Base-by-base conservation (phyloP, 2,797 vertebrate genomes). In the Ctenopoma kingsleyae region DNA sequence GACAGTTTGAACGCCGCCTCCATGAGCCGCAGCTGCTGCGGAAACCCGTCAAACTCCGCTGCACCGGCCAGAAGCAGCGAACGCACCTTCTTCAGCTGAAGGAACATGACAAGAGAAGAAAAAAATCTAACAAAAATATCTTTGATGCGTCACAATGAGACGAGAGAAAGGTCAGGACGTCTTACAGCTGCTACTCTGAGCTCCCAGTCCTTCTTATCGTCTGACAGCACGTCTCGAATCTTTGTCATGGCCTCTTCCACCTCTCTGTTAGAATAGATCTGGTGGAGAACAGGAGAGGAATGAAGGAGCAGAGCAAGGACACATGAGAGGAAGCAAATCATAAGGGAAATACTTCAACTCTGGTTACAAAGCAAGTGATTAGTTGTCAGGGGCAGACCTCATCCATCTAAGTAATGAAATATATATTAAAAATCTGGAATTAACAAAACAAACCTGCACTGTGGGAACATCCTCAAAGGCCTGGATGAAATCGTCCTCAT, bases 181-280 rank as follows among this genome's bases (percentile, higher is more conserved):
- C 96, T 97, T 91, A 99, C 98, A 11, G 98, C 97, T 0, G 86
- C 91, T 72, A 98, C 96, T 83, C 98, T 86, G 71, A 98, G 97
- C 67, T 99, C 98, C 98, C 98, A 99, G 87, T 99, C 98, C 4
- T 95, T 95, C 79, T 99, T 99, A 80, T 99, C 97, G 56, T 99
- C 96, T 0, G 97, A 97, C 0, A 99, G 78, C 56, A 99, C 95
- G 58, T 99, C 98, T 49, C 97, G 90, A 71, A 99, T 96, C 93
- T 98, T 99, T 35, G 96, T 95, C 93, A 99, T 95, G 69, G 96
- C 96, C 78, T 99, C 98, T 77, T 99, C 97, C 50, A 99, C 94
- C 86, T 99, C 98, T 79, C 97, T 91, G 89, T 94, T 95, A 2
- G 98, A 98, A 92, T 96, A 97, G 83, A 99, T 96, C 97, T 99